Evolutionary conservation across 2,113 vertebrate genomes (phyloP).

Genomic region (Ellobius talpinus): DNA sequence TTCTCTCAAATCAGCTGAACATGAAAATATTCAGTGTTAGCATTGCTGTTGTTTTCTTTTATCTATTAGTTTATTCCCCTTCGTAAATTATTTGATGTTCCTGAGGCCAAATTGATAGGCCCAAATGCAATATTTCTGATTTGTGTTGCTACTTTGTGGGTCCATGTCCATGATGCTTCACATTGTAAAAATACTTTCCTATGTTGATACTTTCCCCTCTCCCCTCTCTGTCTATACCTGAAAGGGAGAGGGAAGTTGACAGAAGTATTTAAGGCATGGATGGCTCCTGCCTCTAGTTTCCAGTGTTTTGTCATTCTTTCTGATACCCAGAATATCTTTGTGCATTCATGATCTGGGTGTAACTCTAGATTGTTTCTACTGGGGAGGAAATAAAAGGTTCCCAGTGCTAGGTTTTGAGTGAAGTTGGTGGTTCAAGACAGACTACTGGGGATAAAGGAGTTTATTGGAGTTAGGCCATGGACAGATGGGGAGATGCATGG

Average conservation of each 20-base stretch:
- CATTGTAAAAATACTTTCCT: not conserved
- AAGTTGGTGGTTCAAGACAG: not conserved
- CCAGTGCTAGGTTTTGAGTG: not conserved
- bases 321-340: not conserved
- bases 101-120: not conserved
- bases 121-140: not conserved
- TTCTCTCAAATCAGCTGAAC: not conserved
- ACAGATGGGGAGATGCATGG: no score
- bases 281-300: not conserved
- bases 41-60: slow-evolving; percentile 20
- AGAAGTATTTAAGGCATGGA: slow-evolving; percentile 5
- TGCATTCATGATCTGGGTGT: slow-evolving; percentile 16
- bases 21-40: slow-evolving; percentile 23
- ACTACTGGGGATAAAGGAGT: not conserved
- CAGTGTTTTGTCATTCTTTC: slow-evolving; percentile 8
- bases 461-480: not conserved
- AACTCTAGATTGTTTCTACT: not conserved
- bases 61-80: not conserved
- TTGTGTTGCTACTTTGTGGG: not conserved
- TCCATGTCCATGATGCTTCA: not conserved
- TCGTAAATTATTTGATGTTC: slow-evolving; percentile 23
- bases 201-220: no score
- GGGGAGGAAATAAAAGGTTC: not conserved
- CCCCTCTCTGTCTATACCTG: not conserved
- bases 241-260: not conserved